Base-by-base conservation (phyloP, 2,113 vertebrate species). In the Brachyhypopomus occidentalis region DNA sequence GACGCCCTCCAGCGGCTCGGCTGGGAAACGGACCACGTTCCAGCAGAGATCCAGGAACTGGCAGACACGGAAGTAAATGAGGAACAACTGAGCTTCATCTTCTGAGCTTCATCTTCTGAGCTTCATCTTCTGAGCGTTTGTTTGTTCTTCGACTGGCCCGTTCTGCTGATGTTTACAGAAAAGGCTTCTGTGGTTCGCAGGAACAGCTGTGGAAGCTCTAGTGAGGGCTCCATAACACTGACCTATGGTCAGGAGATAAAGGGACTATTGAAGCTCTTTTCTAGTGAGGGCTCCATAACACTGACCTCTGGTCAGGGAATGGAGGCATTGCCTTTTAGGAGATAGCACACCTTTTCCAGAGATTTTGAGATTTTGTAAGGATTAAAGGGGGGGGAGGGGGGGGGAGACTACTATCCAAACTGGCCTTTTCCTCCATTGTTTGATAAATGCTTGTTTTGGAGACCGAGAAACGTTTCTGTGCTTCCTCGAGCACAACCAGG, bases 271-370 rank as follows among this genome's bases (percentile, higher is more conserved):
- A 84, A 41, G 88, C 86, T 88, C 89, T 89, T 91, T 89, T 88
- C 59, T 69, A 81, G 76, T 38, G 86, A 86, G 88, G 72, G 70
- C 66, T 86, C 79, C 70, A 78, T 71, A 79, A 85, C 86, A 83
- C 77, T 81, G 71, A 72, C 30, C 9, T n/a, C 4, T 6, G 55
- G 36, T 4, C 23, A 38, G 17, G 5, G 23, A 8, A 14, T 14
- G 8, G 64, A 25, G 27, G 38, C 14, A 86, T 83, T 88, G 91
- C 90, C 90, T 91, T 89, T 89, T 82, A 88, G 86, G 87, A 81
- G 84, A 92, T 83, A 89, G 91, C 91, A 93, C 91, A 92, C 85
- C 48, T 90, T 91, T 88, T 87, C 11, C 82, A 81, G 81, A 87
- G 72, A 80, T 69, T 85, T 75, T 79, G 45, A 72, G 73, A 56